Base-by-base conservation (phyloP, 2,113 vertebrate species). In the Sciurus niger region DNA sequence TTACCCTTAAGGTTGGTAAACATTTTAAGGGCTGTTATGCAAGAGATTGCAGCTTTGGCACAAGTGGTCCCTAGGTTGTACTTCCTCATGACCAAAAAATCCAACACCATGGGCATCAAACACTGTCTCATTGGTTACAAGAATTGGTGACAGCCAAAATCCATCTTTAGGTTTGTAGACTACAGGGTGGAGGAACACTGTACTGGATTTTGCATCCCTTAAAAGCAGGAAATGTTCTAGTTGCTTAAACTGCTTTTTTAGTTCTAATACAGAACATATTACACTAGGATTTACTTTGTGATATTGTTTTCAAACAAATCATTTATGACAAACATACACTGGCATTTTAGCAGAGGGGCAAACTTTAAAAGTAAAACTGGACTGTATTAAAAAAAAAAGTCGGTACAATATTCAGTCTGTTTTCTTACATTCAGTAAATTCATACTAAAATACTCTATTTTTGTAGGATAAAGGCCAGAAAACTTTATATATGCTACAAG, bases 401-500 rank as follows among this genome's bases (percentile, higher is more conserved):
- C 98, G 65, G 92, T 77, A 93, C 55, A 22, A 22, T 6, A 58
- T 58, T 58, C 20, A 58, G 99, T 98, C 98, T 74, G 92, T 73
- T 90, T 85, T 97, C 98, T 99, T 99, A 99, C 99, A 99, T 99
- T 99, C 99, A 99, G 98, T 99, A 99, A 99, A 99, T 99, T 99
- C 93, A 97, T 99, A 99, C 99, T 99, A 99, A 99, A 99, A 99
- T 99, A 99, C 32, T 98, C 99, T 99, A 98, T 98, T 98, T 97
- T 96, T 92, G 98, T 99, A 99, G 98, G 98, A 68, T 95, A 99
- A 99, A 98, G 82, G 97, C 99, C 99, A 99, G 99, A 98, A 98
- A 98, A 97, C 99, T 99, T 99, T 99, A 99, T 99, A 99, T 99
- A 99, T 99, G 98, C 99, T 99, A 99, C 99, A 99, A 98, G 97